Base-by-base conservation (phyloP, 2,797 vertebrate genomes). In the Lateolabrax maculatus region DNA sequence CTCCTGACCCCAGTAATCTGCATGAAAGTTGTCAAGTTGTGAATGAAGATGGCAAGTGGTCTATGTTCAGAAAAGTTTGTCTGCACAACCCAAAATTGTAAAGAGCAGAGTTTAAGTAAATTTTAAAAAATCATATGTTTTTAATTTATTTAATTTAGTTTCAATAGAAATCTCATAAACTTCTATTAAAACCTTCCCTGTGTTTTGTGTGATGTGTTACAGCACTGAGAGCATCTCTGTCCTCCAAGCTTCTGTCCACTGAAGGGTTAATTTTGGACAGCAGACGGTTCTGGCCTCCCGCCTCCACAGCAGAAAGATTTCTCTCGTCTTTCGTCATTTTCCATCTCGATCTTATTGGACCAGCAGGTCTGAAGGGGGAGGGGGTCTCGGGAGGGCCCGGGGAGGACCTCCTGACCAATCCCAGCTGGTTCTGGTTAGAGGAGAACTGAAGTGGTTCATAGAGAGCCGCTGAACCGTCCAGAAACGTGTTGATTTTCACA, bases 271-370 rank as follows among this genome's bases (percentile, higher is more conserved):
- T 11, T 6, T 6, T n/a, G 23, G 19, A 10, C 31, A 53, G 37
- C 36, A 65, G 36, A 29, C 9, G 41, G 5, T 67, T 71, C 36
- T 9, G 39, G 56, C 19, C 10, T 39, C 49, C 12, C 5, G 1
- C 4, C 52, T 52, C 36, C 21, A 3, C 12, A 57, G 55, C 11
- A 34, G 21, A 65, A 21, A 2, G 27, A 16, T 52, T 41, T 61
- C 53, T 71, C 5, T 31, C 0, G 21, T 39, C 15, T 67, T 21
- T 62, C 9, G 12, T 67, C 31, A 79, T 76, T 63, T 52, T 71
- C 71, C 61, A 23, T n/a, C 52, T 60, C 0, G 3, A 9, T 68
- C 15, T 78, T 57, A 81, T 72, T 81, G 71, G 81, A 51, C 18
- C 16, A 41, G 29, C 23, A 9, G 49, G 3, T n/a, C 19, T 41